Conservation (phyloP, 2,797 vertebrate species). For the Distichodus sexfasciatus region DNA sequence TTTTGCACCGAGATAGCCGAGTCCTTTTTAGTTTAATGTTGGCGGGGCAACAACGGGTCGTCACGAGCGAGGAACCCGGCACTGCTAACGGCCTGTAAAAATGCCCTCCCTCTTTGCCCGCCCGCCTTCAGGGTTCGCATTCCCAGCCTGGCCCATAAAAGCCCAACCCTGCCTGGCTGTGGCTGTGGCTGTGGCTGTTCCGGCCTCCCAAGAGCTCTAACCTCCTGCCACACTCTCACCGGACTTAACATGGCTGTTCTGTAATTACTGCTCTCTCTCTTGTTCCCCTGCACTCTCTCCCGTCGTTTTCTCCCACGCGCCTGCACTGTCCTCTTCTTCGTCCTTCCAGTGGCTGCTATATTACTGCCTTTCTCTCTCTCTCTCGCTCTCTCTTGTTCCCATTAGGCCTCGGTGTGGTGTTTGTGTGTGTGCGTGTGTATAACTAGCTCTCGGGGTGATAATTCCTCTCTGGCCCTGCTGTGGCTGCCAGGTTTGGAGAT, state of each 20-base stretch:
- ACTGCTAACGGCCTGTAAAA: slow-evolving; percentile 22
- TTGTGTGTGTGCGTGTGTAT: not conserved
- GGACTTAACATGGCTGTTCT: slow-evolving; percentile 36
- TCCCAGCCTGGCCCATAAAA: slow-evolving; percentile 35
- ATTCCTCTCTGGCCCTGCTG: not conserved
- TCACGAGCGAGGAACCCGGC: too few species aligned
- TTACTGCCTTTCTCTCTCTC: slow-evolving; percentile 9
- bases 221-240: slow-evolving; percentile 50
- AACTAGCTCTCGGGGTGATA: not conserved
- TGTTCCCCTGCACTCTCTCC: slow-evolving; percentile 50
- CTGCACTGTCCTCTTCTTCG: slow-evolving; percentile 12
- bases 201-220: slow-evolving; percentile 27
- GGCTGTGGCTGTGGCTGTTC: slow-evolving; percentile 25
- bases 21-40: too few species aligned
- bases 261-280: slow-evolving; percentile 41
- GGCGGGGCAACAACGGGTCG: too few species aligned
- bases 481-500: slow-evolving; percentile 32
- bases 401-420: not conserved
- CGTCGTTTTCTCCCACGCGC: slow-evolving; percentile 20
- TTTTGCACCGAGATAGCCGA: too few species aligned
- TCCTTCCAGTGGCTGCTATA: slow-evolving; percentile 14
- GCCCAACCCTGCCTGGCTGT: slow-evolving; percentile 22
- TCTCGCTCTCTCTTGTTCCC: slow-evolving; percentile 3
- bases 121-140: slow-evolving; percentile 11
- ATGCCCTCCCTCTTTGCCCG: slow-evolving; percentile 14